Evolutionary conservation across 2,888 invertebrate species (phyloP).

Genomic region (Galeruca laticollis): DNA sequence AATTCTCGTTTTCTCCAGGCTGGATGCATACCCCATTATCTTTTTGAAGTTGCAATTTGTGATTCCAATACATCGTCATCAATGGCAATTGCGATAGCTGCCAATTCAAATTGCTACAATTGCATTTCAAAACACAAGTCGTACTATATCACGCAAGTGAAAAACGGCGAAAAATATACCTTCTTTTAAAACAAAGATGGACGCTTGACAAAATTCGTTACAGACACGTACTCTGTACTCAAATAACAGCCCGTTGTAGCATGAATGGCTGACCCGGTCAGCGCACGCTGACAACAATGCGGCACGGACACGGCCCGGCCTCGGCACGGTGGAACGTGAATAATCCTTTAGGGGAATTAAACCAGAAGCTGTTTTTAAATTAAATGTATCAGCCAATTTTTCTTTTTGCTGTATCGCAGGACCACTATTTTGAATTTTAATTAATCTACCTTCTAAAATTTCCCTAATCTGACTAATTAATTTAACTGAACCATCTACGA

Average conservation of each 20-base stretch:
- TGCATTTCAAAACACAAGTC: neutral
- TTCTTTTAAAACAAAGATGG: neutral
- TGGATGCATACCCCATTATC: neutral
- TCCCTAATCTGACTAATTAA: too few species aligned
- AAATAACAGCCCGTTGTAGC: neutral
- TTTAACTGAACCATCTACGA: too few species aligned
- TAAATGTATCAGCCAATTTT: too few species aligned
- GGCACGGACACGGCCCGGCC: too few species aligned
- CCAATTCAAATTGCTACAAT: neutral
- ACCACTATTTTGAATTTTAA: too few species aligned
- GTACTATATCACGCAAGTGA: neutral
- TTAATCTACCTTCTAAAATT: too few species aligned
- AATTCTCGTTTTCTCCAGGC: neutral
- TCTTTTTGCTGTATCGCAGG: too few species aligned
- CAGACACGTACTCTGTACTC: neutral
- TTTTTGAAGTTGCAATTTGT: neutral
- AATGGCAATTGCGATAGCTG: neutral
- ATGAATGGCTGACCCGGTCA: too few species aligned
- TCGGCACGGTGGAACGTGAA: too few species aligned
- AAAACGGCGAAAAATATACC: neutral
- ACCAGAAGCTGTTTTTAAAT: too few species aligned
- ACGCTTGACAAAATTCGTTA: neutral
- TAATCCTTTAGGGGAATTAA: too few species aligned
- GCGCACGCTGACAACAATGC: too few species aligned
- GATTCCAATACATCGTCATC: constrained; percentile 1